phyloP scores from a whole-genome alignment of 1,140 invertebrate genomes.

The Nautilus pompilius region DNA sequence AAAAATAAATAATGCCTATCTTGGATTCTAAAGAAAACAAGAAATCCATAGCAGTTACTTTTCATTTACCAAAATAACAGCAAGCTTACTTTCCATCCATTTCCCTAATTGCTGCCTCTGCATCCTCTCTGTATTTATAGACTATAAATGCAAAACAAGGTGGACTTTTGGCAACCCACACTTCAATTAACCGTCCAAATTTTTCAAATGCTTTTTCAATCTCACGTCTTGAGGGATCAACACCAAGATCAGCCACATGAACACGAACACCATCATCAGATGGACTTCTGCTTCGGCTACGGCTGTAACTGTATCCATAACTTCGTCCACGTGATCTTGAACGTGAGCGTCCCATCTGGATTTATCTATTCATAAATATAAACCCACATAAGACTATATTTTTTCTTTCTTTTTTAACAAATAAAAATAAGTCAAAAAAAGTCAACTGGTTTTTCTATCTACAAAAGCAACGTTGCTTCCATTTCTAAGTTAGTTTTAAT shows the following conservation, averaged over 20 bases:
- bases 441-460: too few relatives aligned
- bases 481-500: too few relatives aligned
- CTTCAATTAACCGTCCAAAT: conserved; percentile 50
- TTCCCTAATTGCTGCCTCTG: conserved; percentile 42
- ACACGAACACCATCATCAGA: conserved; percentile 38
- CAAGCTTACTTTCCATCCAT: conserved; percentile 52
- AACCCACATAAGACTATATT: too few relatives aligned
- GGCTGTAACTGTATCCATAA: conserved; percentile 16
- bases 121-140: conserved; percentile 49
- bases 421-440: too few relatives aligned
- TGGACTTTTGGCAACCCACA: conserved; percentile 54
- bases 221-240: conserved; percentile 41
- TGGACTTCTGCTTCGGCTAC: conserved; percentile 7
- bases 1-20: not conserved
- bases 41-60: too few relatives aligned
- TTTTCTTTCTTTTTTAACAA: too few relatives aligned
- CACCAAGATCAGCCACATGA: conserved; percentile 49
- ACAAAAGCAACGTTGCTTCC: too few relatives aligned
- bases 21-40: not conserved
- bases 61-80: not conserved
- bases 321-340: not conserved
- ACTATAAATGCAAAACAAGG: conserved; percentile 56
- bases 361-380: too few relatives aligned
- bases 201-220: conserved; percentile 47
- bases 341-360: conserved; percentile 4